Base-by-base conservation (phyloP, 2,888 invertebrate species). In the Onthophagus sagittarius region DNA sequence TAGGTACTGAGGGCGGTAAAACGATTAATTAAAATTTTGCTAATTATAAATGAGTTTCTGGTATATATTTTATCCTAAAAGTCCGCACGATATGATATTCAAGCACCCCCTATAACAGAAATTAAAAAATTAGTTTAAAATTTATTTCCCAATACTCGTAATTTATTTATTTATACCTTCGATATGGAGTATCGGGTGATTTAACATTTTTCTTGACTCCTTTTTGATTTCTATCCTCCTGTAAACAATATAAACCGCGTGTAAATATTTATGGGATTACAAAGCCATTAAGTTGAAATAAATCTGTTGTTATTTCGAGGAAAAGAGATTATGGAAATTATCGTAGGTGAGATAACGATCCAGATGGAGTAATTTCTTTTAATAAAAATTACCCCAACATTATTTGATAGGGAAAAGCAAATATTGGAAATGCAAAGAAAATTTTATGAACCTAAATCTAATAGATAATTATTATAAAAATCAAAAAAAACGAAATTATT, bases 171-270 rank as follows among this genome's bases (percentile, higher is more conserved):
- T 62, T 11, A 62, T 71, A 75, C 75, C 73, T 75, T 71, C 64
- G 65, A 73, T 71, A 67, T 63, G 71, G 71, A 6, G 73, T 13
- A 14, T 73, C 70, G 11, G 74, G 70, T 53, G 69, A 63, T 70
- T 74, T 75, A 0, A 72, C 23, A 63, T 33, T 71, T 62, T 75
- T 75, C 9, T 72, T 72, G 9, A 69, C n/a, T 7, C 39, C 62
- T 62, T 72, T 75, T 14, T 72, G 67, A 15, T 71, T 69, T 31
- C 75, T 72, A 73, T 75, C 75, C 69, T 75, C 75, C 75, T 75
- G 13, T 14, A 72, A 74, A 72, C 32, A 72, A 74, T 53, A 63
- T 0, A 70, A 15, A 6, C 14, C 13, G 13, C 13, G 23, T 23
- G 3, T 23, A 23, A 23, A 23, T 3, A 23, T 23, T 23, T 3